Base-by-base conservation (phyloP, 2,888 invertebrate species). In the Dicyrtoma fusca region DNA sequence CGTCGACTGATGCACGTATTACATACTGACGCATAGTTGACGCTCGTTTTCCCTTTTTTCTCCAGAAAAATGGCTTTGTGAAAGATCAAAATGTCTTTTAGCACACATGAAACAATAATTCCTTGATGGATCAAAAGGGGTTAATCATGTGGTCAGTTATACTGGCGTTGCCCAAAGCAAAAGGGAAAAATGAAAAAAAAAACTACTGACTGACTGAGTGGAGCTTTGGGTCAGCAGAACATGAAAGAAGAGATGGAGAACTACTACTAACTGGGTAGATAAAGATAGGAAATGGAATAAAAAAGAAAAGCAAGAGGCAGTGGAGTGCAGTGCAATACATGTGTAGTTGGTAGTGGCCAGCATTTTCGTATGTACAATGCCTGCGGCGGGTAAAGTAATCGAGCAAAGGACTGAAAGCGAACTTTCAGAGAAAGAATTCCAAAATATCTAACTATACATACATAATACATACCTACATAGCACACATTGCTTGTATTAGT, bases 341-440 rank as follows among this genome's bases (percentile, higher is more conserved):
- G n/a, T n/a, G n/a, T n/a, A n/a, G n/a, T n/a, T n/a, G n/a, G n/a
- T n/a, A n/a, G n/a, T n/a, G n/a, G n/a, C n/a, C n/a, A n/a, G n/a
- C n/a, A n/a, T n/a, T n/a, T n/a, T n/a, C n/a, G n/a, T n/a, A n/a
- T 34, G 4, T 34, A 34, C 34, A 66, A 53, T 65, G 64, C 25
- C 13, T 47, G 63, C 64, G 68, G 69, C 17, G 34, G 23, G 63
- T 69, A 73, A 57, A 45, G 69, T 64, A 59, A n/a, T n/a, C n/a
- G n/a, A n/a, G n/a, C n/a, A n/a, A n/a, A n/a, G n/a, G n/a, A n/a
- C n/a, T n/a, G n/a, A n/a, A n/a, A n/a, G n/a, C n/a, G n/a, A n/a
- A n/a, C n/a, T n/a, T n/a, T n/a, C n/a, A n/a, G n/a, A n/a, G n/a
- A n/a, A n/a, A n/a, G n/a, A n/a, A n/a, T n/a, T n/a, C n/a, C n/a